These are phyloP conservation scores for Ceratothoa steindachneri DNA, from an alignment of 2,888 invertebrate species.

Conservation along the genomic window DNA sequence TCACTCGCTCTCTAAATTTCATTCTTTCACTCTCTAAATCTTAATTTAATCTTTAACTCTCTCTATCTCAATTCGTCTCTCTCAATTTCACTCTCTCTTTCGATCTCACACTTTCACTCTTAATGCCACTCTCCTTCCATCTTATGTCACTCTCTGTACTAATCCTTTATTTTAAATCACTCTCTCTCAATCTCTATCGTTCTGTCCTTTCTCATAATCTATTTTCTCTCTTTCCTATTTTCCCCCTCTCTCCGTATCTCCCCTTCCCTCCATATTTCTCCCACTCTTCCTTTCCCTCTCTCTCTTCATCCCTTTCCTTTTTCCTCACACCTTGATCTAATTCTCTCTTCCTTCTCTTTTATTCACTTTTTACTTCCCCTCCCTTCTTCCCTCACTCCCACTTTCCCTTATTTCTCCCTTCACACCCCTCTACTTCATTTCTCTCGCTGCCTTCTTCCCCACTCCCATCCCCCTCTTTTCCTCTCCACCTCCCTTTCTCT, in stretches of 20 bases:
- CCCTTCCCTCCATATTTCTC: not conserved
- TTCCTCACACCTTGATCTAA: not conserved
- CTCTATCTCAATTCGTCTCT: constrained; percentile 4
- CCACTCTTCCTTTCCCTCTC: not conserved
- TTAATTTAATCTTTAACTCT: too few relatives aligned
- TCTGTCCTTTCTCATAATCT: not conserved
- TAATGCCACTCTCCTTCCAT: not conserved
- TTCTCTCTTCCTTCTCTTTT: not conserved
- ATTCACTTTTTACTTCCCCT: not conserved
- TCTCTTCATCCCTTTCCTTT: not conserved
- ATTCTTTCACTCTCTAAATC: not conserved
- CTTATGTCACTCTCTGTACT: not conserved
- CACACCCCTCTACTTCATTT: too few relatives aligned
- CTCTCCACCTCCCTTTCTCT: not conserved
- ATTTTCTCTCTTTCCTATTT: not conserved
- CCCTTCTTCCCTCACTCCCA: not conserved
- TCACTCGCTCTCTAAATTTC: constrained; percentile 12
- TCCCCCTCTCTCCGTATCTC: not conserved
- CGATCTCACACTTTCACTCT: not conserved
- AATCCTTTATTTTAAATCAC: not conserved
- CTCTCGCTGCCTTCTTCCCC: too few relatives aligned
- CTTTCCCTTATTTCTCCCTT: too few relatives aligned
- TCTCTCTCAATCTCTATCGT: not conserved
- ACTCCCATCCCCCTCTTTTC: too few relatives aligned
- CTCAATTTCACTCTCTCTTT: not conserved